Conservation (phyloP, 2,888 invertebrate genomes). For the Eupithecia subumbrata region DNA sequence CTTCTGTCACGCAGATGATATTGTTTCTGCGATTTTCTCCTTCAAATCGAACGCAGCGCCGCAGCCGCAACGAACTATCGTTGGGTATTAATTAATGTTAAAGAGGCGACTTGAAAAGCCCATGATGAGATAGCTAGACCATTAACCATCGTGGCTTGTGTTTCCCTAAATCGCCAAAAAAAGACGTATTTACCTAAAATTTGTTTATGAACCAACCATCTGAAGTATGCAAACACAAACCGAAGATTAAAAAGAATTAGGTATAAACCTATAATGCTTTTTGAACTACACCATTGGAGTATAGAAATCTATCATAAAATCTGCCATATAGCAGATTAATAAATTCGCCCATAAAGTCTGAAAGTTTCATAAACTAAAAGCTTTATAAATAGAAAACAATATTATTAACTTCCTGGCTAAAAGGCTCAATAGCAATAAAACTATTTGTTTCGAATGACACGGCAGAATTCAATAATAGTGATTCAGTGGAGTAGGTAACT, state of each 20-base stretch:
- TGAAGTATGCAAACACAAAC: background rate
- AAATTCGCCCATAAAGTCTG: background rate
- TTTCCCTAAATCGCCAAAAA: background rate
- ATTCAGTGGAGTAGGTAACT: background rate
- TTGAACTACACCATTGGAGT: background rate
- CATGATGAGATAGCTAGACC: background rate
- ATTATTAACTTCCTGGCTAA: background rate
- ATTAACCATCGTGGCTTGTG: background rate
- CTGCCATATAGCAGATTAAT: background rate
- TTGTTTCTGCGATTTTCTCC: background rate
- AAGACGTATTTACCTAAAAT: background rate
- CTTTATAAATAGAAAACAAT: constrained; percentile 8
- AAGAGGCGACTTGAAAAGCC: background rate
- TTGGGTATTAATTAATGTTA: background rate
- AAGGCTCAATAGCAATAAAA: background rate
- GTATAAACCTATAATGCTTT: background rate
- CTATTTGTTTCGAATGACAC: constrained; percentile 6
- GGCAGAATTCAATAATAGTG: background rate
- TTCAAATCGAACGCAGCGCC: no score
- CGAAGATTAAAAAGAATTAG: no score
- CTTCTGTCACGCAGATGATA: background rate
- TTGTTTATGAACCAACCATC: background rate
- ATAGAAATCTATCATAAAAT: background rate
- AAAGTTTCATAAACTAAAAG: constrained; percentile 12
- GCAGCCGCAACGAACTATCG: background rate